Conservation (phyloP, 2,113 vertebrate species). For the Herpetotheres cachinnans region DNA sequence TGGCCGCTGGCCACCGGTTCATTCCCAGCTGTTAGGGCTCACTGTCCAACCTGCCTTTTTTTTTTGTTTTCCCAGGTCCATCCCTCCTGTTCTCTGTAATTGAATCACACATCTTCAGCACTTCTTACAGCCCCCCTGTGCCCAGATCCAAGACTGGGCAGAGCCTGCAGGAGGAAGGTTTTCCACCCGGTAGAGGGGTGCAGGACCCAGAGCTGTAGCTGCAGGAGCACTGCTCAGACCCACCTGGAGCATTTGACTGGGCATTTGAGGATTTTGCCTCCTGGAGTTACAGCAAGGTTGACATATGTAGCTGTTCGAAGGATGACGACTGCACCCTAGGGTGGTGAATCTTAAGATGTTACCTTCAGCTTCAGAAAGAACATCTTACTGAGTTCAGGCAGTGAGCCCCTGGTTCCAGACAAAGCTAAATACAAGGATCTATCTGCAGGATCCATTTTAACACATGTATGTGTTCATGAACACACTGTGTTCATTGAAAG, state of each 20-base stretch:
- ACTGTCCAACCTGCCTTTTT: neutral
- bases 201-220: neutral
- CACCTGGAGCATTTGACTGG: neutral
- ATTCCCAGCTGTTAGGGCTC: neutral
- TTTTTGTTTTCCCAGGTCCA: neutral
- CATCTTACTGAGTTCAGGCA: neutral
- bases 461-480: neutral
- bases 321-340: neutral
- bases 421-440: neutral
- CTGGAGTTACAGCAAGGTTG: neutral
- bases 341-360: neutral
- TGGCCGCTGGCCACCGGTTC: neutral
- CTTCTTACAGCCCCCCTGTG: accelerated
- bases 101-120: neutral
- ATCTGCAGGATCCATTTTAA: neutral
- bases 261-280: neutral
- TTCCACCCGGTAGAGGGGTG: neutral
- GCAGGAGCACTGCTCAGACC: neutral
- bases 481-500: accelerated
- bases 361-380: neutral
- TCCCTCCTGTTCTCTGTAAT: neutral
- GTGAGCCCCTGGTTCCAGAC: neutral
- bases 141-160: neutral
- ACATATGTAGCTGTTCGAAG: neutral
- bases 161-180: neutral